These are phyloP conservation scores for Carposina sasakii DNA, from an alignment of 1,140 invertebrate genomes.

Conservation along the genomic window DNA sequence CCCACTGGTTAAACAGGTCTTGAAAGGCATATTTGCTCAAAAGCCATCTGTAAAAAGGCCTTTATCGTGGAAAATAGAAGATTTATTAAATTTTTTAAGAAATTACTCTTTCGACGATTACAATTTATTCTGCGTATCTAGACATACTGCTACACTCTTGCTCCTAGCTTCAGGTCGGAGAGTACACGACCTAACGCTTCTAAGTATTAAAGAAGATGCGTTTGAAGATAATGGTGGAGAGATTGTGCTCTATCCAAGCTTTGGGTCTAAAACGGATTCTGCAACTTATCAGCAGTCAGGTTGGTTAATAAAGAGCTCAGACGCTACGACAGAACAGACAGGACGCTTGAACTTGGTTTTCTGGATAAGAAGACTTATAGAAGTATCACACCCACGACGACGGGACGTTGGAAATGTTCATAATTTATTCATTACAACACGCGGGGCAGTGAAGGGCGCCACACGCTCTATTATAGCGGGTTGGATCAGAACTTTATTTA, in stretches of 20 bases:
- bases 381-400: neutral
- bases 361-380: neutral
- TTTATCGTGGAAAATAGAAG: no score
- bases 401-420: neutral
- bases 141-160: no score
- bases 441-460: neutral
- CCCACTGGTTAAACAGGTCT: no score
- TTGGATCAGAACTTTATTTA: neutral
- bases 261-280: neutral
- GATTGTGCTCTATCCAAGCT: neutral
- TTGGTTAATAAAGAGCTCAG: neutral
- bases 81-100: no score
- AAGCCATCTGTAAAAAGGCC: no score
- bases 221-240: neutral
- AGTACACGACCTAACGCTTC: neutral
- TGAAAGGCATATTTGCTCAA: no score
- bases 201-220: neutral
- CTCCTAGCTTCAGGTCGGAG: no score
- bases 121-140: no score
- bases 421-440: neutral
- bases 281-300: neutral
- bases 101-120: no score
- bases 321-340: neutral
- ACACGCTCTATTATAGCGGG: neutral
- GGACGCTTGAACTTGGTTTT: neutral